A percentile compares a stretch with the other conserved stretches of the same genome.
Evolutionary conservation across 2,888 invertebrate species (phyloP).

Genomic region (Branchellion lobata): DNA sequence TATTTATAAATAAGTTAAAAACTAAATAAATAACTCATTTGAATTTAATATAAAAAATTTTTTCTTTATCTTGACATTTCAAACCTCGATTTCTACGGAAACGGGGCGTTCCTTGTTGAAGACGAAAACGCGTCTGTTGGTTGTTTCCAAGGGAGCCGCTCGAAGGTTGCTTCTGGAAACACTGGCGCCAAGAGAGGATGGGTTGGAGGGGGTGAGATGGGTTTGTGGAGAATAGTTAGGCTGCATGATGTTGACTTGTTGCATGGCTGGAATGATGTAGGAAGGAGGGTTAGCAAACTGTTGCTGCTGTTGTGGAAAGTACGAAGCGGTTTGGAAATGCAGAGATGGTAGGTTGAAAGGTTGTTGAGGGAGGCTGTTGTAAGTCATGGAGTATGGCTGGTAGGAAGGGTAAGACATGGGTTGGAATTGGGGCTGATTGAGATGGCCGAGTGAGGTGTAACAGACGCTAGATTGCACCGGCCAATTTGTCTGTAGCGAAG

Average conservation of each 20-base stretch:
- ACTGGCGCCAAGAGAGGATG: background rate
- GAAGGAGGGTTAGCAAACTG: background rate
- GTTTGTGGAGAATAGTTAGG: too few relatives aligned
- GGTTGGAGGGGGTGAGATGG: too few relatives aligned
- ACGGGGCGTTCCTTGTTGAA: constrained; percentile 49
- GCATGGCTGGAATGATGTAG: background rate
- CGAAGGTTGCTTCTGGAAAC: background rate
- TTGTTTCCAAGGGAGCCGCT: background rate
- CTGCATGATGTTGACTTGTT: constrained; percentile 15
- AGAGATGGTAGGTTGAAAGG: background rate
- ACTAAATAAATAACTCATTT: background rate
- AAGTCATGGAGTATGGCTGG: background rate
- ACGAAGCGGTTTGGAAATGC: background rate
- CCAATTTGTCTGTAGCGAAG: background rate
- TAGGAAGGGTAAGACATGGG: background rate
- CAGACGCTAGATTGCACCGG: background rate
- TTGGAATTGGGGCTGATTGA: background rate
- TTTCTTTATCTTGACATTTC: background rate
- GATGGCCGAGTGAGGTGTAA: background rate
- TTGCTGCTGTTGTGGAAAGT: background rate
- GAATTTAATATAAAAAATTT: background rate
- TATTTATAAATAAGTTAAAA: background rate
- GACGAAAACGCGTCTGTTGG: constrained; percentile 49
- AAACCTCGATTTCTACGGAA: constrained; percentile 49
- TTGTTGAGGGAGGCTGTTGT: background rate